phyloP scores from a whole-genome alignment of 2,797 vertebrate species.

The Siniperca undulata region DNA sequence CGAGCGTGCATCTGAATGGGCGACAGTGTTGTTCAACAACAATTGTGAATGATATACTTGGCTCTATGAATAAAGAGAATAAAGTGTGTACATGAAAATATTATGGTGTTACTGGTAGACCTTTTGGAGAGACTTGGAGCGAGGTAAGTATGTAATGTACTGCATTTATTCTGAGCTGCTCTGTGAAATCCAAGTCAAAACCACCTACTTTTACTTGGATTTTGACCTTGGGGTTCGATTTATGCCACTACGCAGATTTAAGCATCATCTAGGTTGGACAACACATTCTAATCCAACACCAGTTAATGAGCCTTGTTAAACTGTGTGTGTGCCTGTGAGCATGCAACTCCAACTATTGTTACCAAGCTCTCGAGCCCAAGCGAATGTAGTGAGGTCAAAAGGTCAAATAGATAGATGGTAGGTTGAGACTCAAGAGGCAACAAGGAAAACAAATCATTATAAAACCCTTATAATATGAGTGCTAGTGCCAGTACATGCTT shows the following conservation, averaged over 20 bases:
- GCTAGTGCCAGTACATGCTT: background rate
- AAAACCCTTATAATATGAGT: background rate
- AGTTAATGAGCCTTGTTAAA: background rate
- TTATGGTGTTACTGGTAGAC: too few relatives aligned
- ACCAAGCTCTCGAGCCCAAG: background rate
- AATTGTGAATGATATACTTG: background rate
- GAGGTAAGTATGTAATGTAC: background rate
- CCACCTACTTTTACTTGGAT: background rate
- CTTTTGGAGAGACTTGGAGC: background rate
- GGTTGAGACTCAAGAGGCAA: background rate
- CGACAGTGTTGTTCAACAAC: background rate
- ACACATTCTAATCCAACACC: constrained; percentile 10
- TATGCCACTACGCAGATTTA: background rate
- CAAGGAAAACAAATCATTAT: background rate
- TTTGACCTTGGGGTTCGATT: background rate
- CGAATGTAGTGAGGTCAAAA: background rate
- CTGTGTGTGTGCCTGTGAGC: background rate
- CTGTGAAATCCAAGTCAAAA: background rate
- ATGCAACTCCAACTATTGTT: background rate
- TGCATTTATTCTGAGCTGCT: background rate
- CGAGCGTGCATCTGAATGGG: background rate
- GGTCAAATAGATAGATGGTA: background rate
- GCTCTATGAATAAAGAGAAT: background rate
- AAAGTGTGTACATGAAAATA: background rate
- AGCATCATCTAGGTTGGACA: background rate